Evolutionary conservation across 2,113 vertebrate species (phyloP), one percentile per base, ranked within the genome.

Genomic region (Gavialis gangeticus): DNA sequence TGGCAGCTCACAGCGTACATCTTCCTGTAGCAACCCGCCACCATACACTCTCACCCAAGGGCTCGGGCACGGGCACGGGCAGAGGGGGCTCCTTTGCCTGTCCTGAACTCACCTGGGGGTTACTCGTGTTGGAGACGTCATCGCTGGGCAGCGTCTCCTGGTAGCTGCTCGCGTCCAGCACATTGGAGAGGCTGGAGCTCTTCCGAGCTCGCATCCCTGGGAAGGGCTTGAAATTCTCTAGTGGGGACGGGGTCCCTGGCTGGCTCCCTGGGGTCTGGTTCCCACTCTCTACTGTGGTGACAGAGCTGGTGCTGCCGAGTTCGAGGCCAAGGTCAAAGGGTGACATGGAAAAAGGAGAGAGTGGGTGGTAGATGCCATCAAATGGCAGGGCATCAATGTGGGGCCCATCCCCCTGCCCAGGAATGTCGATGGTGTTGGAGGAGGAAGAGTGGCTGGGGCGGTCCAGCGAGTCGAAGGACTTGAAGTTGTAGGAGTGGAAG

Each of bases 131-230:
- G 66, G 99, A 99, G 89, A 98, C 54, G 2, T 98, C 98, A 79
- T 99, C 99, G 1, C 98, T 98, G n/a, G 98, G 98, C 80, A 98
- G 95, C 3, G 90, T 90, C 4, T 99, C 99, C 2, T 98, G 98
- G 93, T 98, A 98, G 98, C 98, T 99, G 96, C 98, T 97, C 5
- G 99, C 99, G 2, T 99, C 99, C 94, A 99, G 98, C 11, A 99
- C 98, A 0, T 99, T 99, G 75, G 99, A 99, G 79, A 99, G 98
- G 96, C 99, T 99, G 93, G 99, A 99, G 96, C 99, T 99, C 97
- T 99, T 99, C 82, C 98, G 98, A 1, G 9, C 96, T 57, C 75
- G 97, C 88, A n/a, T 97, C 62, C 88, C 97, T 0, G 96, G 98
- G 89, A 99, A 99, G 3, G 98, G 97, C 88, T 98, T 99, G 92